Conservation (phyloP, 2,888 invertebrate genomes). For the Invenusta paracnida region DNA sequence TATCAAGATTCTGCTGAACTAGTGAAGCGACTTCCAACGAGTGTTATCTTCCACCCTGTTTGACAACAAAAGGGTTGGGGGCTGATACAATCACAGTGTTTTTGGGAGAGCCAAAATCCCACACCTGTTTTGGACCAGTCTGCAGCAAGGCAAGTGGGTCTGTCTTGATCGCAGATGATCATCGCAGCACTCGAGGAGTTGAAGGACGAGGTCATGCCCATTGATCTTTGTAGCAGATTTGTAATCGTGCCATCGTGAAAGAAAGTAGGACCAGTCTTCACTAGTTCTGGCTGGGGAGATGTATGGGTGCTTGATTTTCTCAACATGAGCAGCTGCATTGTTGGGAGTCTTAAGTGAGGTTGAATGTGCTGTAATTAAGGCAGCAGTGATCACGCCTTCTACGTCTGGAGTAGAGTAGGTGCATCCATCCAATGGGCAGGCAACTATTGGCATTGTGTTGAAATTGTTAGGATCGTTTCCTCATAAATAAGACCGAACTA, state of each 20-base stretch:
- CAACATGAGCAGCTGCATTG: neutral
- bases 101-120: constrained; percentile 19
- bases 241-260: neutral
- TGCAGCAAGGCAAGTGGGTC: neutral
- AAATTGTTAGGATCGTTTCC: neutral
- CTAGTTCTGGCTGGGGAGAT: neutral
- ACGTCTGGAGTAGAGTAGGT: neutral
- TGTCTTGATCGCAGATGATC: neutral
- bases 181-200: neutral
- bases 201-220: neutral
- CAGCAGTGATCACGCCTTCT: neutral
- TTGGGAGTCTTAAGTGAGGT: neutral
- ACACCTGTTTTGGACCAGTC: constrained; percentile 28
- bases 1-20: constrained; percentile 2
- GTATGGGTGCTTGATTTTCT: neutral
- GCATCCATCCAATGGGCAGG: neutral
- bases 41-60: neutral
- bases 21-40: constrained; percentile 30
- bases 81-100: constrained; percentile 8
- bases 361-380: neutral
- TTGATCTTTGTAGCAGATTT: neutral
- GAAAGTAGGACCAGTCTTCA: neutral
- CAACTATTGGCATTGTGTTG: neutral
- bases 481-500: neutral
- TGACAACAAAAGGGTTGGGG: neutral